These are phyloP conservation scores for Ailurus styani DNA, from an alignment of 2,113 vertebrate genomes.

Conservation along the genomic window DNA sequence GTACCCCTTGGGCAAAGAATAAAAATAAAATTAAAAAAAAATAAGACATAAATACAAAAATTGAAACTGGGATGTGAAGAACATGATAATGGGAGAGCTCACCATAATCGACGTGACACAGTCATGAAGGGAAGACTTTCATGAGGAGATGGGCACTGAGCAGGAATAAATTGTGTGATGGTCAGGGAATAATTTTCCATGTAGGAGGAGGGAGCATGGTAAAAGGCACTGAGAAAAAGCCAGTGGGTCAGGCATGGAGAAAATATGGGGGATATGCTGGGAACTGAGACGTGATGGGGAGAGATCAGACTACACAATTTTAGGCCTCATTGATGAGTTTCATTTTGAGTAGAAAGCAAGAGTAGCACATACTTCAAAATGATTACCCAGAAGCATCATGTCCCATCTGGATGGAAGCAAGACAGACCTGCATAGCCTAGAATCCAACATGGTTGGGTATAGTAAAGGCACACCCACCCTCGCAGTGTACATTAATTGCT, in stretches of 20 bases:
- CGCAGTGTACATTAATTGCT: slow-evolving; percentile 44
- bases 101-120: neutral
- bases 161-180: neutral
- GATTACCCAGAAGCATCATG: slow-evolving; percentile 24
- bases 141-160: neutral
- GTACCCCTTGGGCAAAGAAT: too few relatives aligned
- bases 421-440: neutral
- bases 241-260: neutral
- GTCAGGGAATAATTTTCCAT: neutral
- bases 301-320: neutral
- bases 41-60: neutral
- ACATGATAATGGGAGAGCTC: neutral
- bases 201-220: neutral
- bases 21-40: too few relatives aligned
- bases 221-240: neutral
- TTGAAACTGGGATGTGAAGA: neutral
- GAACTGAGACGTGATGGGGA: neutral
- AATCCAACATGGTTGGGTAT: neutral
- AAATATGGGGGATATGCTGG: neutral
- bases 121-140: neutral
- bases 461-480: neutral
- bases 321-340: slow-evolving; percentile 10
- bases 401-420: neutral
- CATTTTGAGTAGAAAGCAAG: slow-evolving; percentile 2
- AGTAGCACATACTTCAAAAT: neutral